Base-by-base conservation (phyloP, 2,797 vertebrate species). In the Hoplostethus mediterraneus region DNA sequence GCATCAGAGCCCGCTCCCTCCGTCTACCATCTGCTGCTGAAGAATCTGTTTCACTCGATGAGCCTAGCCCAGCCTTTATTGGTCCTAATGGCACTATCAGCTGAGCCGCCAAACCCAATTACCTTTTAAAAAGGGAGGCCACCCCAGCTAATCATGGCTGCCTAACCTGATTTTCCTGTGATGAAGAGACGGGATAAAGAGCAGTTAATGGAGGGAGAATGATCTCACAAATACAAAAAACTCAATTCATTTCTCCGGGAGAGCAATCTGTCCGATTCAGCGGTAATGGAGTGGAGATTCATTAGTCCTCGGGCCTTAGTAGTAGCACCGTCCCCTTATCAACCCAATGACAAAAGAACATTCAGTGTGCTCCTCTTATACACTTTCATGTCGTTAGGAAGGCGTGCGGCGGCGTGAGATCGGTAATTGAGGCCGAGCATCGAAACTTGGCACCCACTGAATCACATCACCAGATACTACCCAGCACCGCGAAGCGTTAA, bases 201-300 rank as follows among this genome's bases (percentile, higher is more conserved):
- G 94, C 94, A 95, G 94, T 95, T 96, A 96, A 96, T 96, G 95
- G 94, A 95, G 93, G 95, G 92, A 95, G 94, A 95, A 95, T 95
- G 95, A 95, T 95, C 95, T 95, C 94, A 95, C 94, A 94, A 96
- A 95, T 95, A 95, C 95, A 95, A 94, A 96, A 95, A 95, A 95
- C 94, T 95, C 95, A 96, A 96, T 96, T 96, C 95, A 96, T 96
- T 96, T 95, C 94, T 95, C 93, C 77, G 72, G 93, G 94, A 95
- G 95, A 95, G 95, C 93, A 95, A 95, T 96, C 95, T 95, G 94
- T 96, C 94, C 93, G 93, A 95, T 95, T 95, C 93, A 94, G 91
- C 77, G 44, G 93, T 95, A 96, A 96, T 95, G 95, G 95, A 96
- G 94, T 96, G 95, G 93, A 95, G 95, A 95, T 96, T 96, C 95